Evolutionary conservation across 2,888 invertebrate genomes (phyloP).

Genomic region (Amiota mariae): DNA sequence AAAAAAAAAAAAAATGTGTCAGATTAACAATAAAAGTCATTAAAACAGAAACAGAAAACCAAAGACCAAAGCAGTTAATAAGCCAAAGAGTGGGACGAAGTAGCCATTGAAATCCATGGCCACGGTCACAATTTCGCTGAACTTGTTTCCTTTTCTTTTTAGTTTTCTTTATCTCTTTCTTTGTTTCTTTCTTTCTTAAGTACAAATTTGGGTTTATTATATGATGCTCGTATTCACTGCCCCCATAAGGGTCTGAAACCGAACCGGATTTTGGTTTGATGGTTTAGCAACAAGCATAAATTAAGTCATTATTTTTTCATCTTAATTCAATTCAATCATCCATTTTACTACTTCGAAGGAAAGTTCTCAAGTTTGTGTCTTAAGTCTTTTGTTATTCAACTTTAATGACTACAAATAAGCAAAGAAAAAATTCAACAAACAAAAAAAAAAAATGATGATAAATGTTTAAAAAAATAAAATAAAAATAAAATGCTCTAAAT

Average conservation of each 20-base stretch:
- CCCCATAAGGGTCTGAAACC: slow-evolving; percentile 16
- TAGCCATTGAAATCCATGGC: slow-evolving; percentile 58
- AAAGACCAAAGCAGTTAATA: slow-evolving; percentile 39
- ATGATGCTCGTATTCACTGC: slow-evolving; percentile 27
- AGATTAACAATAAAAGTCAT: slow-evolving; percentile 38
- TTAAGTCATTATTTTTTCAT: slow-evolving; percentile 55
- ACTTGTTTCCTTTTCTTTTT: slow-evolving; percentile 52
- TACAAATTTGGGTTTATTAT: slow-evolving; percentile 48
- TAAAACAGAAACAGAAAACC: slow-evolving; percentile 55
- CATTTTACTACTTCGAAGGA: slow-evolving; percentile 43
- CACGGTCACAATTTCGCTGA: slow-evolving; percentile 65
- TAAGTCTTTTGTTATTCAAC: slow-evolving; percentile 50
- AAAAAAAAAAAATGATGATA: neutral
- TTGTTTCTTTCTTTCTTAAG: slow-evolving; percentile 16
- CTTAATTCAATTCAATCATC: slow-evolving; percentile 15
- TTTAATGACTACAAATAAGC: neutral
- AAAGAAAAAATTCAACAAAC: neutral
- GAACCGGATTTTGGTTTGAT: slow-evolving; percentile 39
- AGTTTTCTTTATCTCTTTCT: neutral
- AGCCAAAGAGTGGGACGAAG: slow-evolving; percentile 29
- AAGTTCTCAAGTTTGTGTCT: slow-evolving; percentile 61
- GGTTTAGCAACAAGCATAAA: slow-evolving; percentile 35
- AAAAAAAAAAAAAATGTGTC: slow-evolving; percentile 28
- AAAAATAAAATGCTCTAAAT: slow-evolving; percentile 56
- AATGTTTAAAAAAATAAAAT: slow-evolving; percentile 22